phyloP scores from a whole-genome alignment of 2,888 invertebrate species.

The Gymnoscelis rufifasciata region DNA sequence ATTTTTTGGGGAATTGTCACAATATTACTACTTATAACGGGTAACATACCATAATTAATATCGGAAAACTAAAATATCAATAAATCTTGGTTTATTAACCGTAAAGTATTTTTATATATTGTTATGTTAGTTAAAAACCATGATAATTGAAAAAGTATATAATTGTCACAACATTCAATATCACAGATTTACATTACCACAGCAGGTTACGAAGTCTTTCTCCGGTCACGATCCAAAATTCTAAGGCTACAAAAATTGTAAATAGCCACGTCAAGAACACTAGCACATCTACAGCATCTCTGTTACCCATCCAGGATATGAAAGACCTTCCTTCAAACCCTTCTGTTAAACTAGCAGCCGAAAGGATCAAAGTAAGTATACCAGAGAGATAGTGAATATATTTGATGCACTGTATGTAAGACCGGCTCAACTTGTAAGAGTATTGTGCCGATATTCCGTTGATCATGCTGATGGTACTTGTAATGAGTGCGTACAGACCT shows the following conservation, averaged over 20 bases:
- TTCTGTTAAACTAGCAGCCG: slow-evolving; percentile 37
- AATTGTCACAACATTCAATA: too few species aligned
- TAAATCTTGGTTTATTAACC: too few species aligned
- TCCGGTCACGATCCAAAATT: slow-evolving; percentile 35
- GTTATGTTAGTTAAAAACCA: too few species aligned
- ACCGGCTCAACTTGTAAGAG: slow-evolving; percentile 27
- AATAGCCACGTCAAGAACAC: slow-evolving; percentile 31
- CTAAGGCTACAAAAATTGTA: slow-evolving; percentile 36
- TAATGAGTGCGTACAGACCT: slow-evolving; percentile 40
- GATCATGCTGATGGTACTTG: slow-evolving; percentile 31
- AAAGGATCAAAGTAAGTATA: slow-evolving; percentile 34
- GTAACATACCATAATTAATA: too few species aligned
- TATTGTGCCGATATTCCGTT: slow-evolving; percentile 37
- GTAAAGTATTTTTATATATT: too few species aligned
- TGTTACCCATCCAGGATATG: slow-evolving; percentile 34
- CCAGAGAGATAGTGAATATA: slow-evolving; percentile 40
- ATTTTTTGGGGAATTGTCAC: too few species aligned
- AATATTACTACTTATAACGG: too few species aligned
- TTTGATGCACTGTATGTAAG: slow-evolving; percentile 28
- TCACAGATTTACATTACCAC: not conserved
- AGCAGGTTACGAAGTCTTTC: slow-evolving; percentile 25
- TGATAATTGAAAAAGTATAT: too few species aligned
- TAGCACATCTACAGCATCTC: slow-evolving; percentile 24
- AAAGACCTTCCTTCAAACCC: slow-evolving; percentile 38
- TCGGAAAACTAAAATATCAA: too few species aligned